Base-by-base conservation (phyloP, 2,797 vertebrate genomes). In the Artibeus jamaicensis region DNA sequence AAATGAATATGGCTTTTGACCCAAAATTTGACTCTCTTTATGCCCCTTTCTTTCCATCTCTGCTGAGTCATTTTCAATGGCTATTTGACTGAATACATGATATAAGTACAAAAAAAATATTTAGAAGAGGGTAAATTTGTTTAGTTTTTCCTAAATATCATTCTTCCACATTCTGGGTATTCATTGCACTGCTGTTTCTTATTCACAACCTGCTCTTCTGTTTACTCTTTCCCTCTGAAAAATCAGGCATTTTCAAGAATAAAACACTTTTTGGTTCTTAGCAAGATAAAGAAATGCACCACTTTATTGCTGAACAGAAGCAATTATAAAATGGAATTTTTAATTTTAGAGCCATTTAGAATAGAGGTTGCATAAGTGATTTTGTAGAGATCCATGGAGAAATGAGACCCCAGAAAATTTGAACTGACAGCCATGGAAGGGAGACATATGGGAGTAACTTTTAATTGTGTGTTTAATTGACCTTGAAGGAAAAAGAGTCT, bases 341-440 rank as follows among this genome's bases (percentile, higher is more conserved):
- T 29, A 94, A 65, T 65, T 87, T 91, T 93, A 59, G 87, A 81
- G 24, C 9, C 21, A 78, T 94, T 91, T 83, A 59, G 70, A 62
- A 62, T 65, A 76, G 18, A 70, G 29, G 53, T 44, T 59, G 32
- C 21, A 83, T 46, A 46, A 71, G 87, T 82, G 9, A 84, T 46
- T 92, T 34, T 87, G 39, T 76, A 94, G 42, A 88, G 44, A 71
- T 91, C 48, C 94, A 74, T 46, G 26, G 57, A 78, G 21, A 88
- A 68, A 91, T 71, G 65, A 91, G 50, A 71, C 24, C 32, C 50
- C 19, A 18, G 62, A 88, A 85, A 71, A 91, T 70, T 18, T 91
- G n/a, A 74, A 71, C 37, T 83, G 37, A 70, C 50, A 91, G 3
- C 26, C 32, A 46, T 15, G 26, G 74, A 50, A 77, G 37, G 46